Conservation (phyloP, 2,113 vertebrate genomes). For the Amphiprion percula region DNA sequence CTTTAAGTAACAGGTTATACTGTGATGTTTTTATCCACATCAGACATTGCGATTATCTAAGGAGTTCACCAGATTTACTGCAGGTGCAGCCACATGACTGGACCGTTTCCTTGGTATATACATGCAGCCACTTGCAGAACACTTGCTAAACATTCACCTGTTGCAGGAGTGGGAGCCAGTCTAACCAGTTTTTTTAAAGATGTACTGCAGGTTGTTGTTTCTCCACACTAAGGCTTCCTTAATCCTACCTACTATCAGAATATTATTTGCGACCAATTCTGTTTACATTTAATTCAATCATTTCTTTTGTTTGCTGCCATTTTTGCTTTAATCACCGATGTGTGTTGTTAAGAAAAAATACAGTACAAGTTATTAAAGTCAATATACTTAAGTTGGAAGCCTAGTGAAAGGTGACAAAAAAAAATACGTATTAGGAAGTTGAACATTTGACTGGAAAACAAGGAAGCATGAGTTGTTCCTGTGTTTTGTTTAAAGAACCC, state of each 20-base stretch:
- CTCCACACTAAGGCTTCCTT: not conserved
- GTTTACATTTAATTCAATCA: not conserved
- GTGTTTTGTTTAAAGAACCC: not conserved
- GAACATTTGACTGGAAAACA: not conserved
- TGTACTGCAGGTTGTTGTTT: not conserved
- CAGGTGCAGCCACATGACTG: constrained; percentile 23
- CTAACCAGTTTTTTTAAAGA: constrained; percentile 41
- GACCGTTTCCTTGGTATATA: not conserved
- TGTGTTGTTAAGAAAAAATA: not conserved
- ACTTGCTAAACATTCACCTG: constrained; percentile 28
- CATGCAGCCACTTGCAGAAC: constrained; percentile 49
- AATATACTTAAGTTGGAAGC: too few relatives aligned
- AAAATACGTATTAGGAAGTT: not conserved
- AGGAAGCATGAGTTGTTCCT: constrained; percentile 8
- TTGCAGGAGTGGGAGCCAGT: constrained; percentile 64
- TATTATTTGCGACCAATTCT: not conserved
- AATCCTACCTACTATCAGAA: not conserved
- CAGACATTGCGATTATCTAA: not conserved
- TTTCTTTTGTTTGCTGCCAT: not conserved
- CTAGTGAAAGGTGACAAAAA: not conserved
- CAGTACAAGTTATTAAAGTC: too few relatives aligned
- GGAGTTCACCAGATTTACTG: not conserved
- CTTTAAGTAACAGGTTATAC: not conserved
- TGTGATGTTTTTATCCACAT: not conserved
- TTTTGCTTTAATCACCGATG: not conserved